These are phyloP conservation scores for Podiceps cristatus DNA, from an alignment of 2,113 vertebrate genomes.

Conservation along the genomic window DNA sequence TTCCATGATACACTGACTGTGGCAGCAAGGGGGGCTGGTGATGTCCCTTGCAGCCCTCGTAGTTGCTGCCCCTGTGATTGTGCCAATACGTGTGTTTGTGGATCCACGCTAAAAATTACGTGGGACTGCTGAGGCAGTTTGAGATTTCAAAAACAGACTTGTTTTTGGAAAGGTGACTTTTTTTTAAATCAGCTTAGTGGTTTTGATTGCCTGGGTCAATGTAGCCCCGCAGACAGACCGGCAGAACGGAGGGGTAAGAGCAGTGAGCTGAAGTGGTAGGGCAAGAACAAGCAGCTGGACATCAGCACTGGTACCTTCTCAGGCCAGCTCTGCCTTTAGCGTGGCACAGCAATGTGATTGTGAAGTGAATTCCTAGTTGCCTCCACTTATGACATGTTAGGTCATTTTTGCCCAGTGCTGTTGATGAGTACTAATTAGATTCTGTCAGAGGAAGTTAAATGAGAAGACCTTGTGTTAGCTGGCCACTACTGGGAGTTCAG, in stretches of 20 bases:
- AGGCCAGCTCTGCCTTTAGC: not conserved
- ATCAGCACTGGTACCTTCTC: not conserved
- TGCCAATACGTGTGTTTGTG: accelerated
- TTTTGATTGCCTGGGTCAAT: not conserved
- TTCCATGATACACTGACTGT: not conserved
- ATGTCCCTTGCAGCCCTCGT: not conserved
- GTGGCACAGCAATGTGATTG: accelerated
- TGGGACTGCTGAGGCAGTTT: not conserved
- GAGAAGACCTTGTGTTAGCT: not conserved
- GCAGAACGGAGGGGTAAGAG: not conserved
- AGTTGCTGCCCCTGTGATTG: accelerated
- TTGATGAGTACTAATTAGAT: not conserved
- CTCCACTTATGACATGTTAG: accelerated
- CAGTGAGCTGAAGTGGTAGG: not conserved
- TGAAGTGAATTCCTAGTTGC: not conserved
- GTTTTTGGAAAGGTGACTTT: not conserved
- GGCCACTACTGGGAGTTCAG: not conserved
- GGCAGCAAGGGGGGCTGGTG: not conserved
- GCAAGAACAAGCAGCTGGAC: not conserved
- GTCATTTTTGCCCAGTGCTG: not conserved
- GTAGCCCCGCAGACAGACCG: not conserved
- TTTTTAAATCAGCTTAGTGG: not conserved
- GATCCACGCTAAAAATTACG: not conserved
- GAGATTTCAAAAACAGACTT: not conserved
- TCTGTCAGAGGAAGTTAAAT: not conserved